A percentile compares a stretch with the other conserved stretches of the same genome.
These are phyloP conservation scores for Melanotaenia duboulayi DNA, from an alignment of 2,113 vertebrate species.

Conservation along the genomic window DNA sequence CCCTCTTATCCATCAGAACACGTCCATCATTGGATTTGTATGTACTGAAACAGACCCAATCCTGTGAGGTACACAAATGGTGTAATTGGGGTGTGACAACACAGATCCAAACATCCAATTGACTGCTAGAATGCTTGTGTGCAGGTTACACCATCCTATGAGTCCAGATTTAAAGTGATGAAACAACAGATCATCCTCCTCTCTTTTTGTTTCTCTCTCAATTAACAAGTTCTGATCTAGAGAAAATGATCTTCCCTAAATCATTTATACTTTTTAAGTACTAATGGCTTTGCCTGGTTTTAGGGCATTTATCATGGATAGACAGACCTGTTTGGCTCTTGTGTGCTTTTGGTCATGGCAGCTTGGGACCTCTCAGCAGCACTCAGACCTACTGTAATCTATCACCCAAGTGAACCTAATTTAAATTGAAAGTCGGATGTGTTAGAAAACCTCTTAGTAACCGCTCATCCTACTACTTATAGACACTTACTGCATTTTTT, in stretches of 20 bases:
- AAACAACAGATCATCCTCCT: neutral
- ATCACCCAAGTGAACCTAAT: slow-evolving; percentile 59
- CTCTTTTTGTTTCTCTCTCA: neutral
- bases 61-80: slow-evolving; percentile 25
- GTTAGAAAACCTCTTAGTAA: slow-evolving; percentile 47
- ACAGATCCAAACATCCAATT: slow-evolving; percentile 36
- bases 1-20: slow-evolving; percentile 60
- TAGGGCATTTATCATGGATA: slow-evolving; percentile 65
- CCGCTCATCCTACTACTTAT: slow-evolving; percentile 24
- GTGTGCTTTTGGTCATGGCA: slow-evolving; percentile 65
- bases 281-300: neutral
- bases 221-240: slow-evolving; percentile 21
- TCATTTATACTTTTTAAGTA: neutral
- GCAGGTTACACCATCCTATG: slow-evolving; percentile 3
- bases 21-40: slow-evolving; percentile 26
- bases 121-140: slow-evolving; percentile 13
- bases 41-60: slow-evolving; percentile 40
- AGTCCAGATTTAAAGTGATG: slow-evolving; percentile 5
- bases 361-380: slow-evolving; percentile 59
- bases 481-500: slow-evolving; percentile 6
- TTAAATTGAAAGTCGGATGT: slow-evolving; percentile 65
- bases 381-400: slow-evolving; percentile 55
- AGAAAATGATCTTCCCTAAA: slow-evolving; percentile 36
- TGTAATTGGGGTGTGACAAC: slow-evolving; percentile 37
- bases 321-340: slow-evolving; percentile 54